Base-by-base conservation (phyloP, 2,888 invertebrate species). In the Lochmaea crataegi region DNA sequence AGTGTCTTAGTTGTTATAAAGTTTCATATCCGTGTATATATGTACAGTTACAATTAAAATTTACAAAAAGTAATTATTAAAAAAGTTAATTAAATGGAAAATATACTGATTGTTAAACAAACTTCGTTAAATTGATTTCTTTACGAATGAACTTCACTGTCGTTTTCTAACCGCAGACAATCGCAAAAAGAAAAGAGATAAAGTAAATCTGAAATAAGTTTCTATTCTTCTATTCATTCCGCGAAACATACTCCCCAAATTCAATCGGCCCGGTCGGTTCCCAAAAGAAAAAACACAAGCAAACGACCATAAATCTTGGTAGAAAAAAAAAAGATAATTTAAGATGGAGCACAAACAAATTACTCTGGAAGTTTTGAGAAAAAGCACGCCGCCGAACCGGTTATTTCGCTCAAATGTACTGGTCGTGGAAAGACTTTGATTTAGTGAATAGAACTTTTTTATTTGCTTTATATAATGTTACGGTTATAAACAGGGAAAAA, bases 221-320 rank as follows among this genome's bases (percentile, higher is more conserved):
- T 56, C 16, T 18, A 41, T 66, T 66, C 66, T 66, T 38, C 66
- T 68, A 68, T 68, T 68, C 60, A 68, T 61, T 68, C 60, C 60
- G 51, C 63, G 63, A 63, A 48, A 32, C 51, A 63, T 38, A 41
- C 53, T 42, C 41, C 63, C 68, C 41, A 63, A 69, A 63, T 69
- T 63, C 68, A 63, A 69, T 69, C 63, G 53, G 26, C 22, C n/a
- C n/a, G n/a, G n/a, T n/a, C n/a, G n/a, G n/a, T n/a, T 63, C 56
- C 63, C 16, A 63, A 22, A 38, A 58, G 63, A 61, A 63, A 63
- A 68, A 69, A 69, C 68, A 63, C 68, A 63, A 61, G 68, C 68
- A 63, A 69, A 51, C 63, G 68, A 69, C 68, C 48, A 63, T 69
- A 69, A 69, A 69, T 69, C 68, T 69, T 63, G 22, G 53, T 18